These are phyloP conservation scores for Coecobrya sp. DNA, from an alignment of 2,888 invertebrate species.

Conservation along the genomic window DNA sequence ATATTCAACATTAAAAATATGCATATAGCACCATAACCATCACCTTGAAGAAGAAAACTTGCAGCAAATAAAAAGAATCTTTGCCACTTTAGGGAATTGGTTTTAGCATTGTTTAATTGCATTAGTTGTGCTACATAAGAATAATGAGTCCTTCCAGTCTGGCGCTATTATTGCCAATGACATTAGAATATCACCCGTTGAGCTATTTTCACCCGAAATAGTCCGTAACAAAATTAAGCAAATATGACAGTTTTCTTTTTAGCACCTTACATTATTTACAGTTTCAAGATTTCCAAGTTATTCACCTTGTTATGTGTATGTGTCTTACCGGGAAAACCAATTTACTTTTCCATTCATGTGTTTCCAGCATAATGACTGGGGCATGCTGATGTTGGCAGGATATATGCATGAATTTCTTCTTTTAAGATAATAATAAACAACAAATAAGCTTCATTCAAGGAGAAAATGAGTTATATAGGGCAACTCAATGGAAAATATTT, in stretches of 20 bases:
- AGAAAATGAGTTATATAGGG: conserved; percentile 25
- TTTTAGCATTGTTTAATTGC: neutral
- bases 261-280: too few species aligned
- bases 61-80: conserved; percentile 14
- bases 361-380: neutral
- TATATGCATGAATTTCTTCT: neutral
- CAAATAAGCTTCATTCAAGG: neutral
- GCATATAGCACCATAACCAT: neutral
- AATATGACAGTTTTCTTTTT: too few species aligned
- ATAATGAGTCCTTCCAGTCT: too few species aligned
- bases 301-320: too few species aligned
- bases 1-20: too few species aligned
- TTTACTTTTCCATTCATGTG: neutral
- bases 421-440: neutral
- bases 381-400: neutral
- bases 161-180: too few species aligned
- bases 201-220: too few species aligned
- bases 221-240: too few species aligned
- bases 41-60: neutral
- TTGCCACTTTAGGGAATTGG: neutral
- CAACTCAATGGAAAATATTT: conserved; percentile 44
- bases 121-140: too few species aligned
- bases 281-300: too few species aligned
- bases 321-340: too few species aligned
- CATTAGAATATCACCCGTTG: too few species aligned